Percentiles rank a stretch among this genome's conserved stretches.
phyloP scores from a whole-genome alignment of 2,888 invertebrate genomes.

The Ecdyonurus torrentis region DNA sequence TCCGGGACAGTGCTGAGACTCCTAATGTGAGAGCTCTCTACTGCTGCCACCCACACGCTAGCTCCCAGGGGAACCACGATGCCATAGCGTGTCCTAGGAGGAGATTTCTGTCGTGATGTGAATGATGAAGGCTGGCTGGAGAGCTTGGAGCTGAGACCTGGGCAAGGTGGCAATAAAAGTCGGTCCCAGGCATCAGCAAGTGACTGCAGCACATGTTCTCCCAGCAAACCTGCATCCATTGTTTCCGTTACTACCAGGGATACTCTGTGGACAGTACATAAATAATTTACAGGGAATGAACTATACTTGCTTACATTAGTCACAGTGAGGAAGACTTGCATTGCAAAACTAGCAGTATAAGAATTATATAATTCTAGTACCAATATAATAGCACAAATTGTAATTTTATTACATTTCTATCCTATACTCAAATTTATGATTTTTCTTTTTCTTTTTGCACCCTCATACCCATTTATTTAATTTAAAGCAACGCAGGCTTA shows the following conservation, averaged over 20 bases:
- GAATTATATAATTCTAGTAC: too few relatives aligned
- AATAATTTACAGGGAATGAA: too few relatives aligned
- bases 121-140: not conserved
- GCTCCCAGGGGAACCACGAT: constrained; percentile 43
- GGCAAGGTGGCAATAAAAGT: constrained; percentile 29
- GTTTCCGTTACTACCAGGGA: constrained; percentile 56
- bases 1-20: not conserved
- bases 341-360: too few relatives aligned
- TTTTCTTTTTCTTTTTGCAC: too few relatives aligned
- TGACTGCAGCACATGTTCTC: constrained; percentile 51
- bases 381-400: too few relatives aligned
- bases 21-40: constrained; percentile 35
- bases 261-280: constrained; percentile 23
- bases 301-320: too few relatives aligned
- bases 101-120: not conserved
- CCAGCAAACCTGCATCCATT: constrained; percentile 64
- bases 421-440: too few relatives aligned
- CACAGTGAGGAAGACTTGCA: too few relatives aligned
- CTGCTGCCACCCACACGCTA: constrained; percentile 43
- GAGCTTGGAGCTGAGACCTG: not conserved
- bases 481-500: too few relatives aligned
- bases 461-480: too few relatives aligned
- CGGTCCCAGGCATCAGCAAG: constrained; percentile 50
- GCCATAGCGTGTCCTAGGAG: constrained; percentile 19
- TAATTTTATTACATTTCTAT: too few relatives aligned